Conservation (phyloP, 2,113 vertebrate species). For the Stegostoma tigrinum region DNA sequence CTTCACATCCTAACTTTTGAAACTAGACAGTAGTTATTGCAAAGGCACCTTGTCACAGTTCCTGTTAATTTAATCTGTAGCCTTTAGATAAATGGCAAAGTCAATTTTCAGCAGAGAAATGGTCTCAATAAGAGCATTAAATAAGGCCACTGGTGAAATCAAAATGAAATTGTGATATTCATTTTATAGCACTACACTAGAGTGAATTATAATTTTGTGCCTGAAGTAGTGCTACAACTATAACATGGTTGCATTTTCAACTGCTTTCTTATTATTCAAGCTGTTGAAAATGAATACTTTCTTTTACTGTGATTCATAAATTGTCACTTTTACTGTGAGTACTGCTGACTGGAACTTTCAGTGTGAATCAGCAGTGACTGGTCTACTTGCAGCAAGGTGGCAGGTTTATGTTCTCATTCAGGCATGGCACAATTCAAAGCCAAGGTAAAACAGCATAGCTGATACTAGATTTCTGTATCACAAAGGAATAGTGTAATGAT, state of each 20-base stretch:
- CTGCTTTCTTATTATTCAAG: neutral
- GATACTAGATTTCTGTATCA: conserved; percentile 8
- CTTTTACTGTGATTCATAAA: neutral
- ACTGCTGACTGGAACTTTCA: neutral
- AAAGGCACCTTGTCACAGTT: neutral
- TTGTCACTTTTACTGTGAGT: neutral
- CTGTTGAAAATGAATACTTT: neutral
- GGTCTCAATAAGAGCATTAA: neutral
- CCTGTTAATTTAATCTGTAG: neutral
- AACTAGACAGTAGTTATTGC: neutral
- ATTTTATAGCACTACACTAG: neutral
- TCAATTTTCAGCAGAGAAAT: neutral
- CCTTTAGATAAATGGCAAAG: neutral
- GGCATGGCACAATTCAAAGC: neutral
- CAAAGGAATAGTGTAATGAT: conserved; percentile 2
- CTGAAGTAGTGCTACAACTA: neutral
- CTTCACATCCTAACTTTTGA: neutral
- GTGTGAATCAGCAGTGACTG: neutral
- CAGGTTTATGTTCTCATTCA: neutral
- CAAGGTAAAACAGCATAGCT: neutral
- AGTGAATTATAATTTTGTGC: neutral
- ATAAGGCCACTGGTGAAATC: neutral
- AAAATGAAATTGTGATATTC: neutral
- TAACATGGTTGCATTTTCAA: neutral
- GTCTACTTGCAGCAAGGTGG: neutral